Conservation (phyloP, 2,113 vertebrate species). For the Quiscalus mexicanus region DNA sequence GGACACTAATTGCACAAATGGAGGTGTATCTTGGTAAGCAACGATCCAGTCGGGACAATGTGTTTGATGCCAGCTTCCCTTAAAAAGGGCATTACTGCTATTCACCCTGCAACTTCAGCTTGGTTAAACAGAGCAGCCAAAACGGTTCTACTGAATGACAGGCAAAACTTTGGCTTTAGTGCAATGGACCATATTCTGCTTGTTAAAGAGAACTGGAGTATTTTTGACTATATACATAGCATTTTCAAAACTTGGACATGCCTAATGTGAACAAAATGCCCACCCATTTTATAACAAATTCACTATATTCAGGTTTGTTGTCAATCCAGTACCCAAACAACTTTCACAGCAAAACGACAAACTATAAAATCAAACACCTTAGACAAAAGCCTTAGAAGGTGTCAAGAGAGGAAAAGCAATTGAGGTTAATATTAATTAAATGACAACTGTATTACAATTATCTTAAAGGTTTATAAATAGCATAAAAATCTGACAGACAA, state of each 20-base stretch:
- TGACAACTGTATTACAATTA: background rate
- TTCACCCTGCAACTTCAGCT: background rate
- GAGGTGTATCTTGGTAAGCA: background rate
- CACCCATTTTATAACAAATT: background rate
- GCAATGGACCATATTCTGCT: background rate
- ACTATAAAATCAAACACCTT: constrained; percentile 39
- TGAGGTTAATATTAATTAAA: background rate
- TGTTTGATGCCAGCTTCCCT: background rate
- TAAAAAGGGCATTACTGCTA: background rate
- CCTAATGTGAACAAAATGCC: background rate
- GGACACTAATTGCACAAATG: background rate
- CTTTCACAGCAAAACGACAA: constrained; percentile 6
- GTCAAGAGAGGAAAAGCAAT: background rate
- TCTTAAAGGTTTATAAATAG: constrained; percentile 13
- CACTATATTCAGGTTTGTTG: background rate
- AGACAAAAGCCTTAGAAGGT: background rate
- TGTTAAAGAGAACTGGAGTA: background rate
- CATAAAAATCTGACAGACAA: background rate
- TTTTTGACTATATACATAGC: background rate
- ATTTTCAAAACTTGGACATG: background rate
- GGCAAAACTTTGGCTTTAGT: background rate
- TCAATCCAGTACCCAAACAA: background rate
- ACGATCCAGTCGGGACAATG: background rate
- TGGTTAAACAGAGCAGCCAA: background rate
- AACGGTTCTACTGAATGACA: background rate